Percentiles rank a stretch among this genome's conserved stretches.
These are phyloP conservation scores for Tympanoctomys barrerae DNA, from an alignment of 2,797 vertebrate species.

Conservation along the genomic window DNA sequence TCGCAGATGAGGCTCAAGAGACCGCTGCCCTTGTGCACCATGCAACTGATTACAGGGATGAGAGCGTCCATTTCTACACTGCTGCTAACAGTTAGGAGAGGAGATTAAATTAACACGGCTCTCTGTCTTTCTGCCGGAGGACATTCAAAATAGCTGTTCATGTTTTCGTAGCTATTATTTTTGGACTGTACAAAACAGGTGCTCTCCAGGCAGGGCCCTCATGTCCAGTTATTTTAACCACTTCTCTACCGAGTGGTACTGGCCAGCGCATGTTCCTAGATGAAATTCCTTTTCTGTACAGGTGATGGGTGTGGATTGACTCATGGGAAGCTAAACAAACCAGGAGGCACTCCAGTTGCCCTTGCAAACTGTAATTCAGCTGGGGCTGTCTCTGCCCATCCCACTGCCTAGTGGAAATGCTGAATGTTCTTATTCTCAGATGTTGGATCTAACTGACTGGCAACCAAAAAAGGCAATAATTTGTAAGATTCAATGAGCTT, in stretches of 20 bases:
- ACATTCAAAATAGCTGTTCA: slow-evolving; percentile 80
- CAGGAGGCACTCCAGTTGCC: background rate
- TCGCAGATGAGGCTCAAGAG: slow-evolving; percentile 96
- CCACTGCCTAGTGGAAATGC: background rate
- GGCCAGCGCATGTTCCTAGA: slow-evolving; percentile 5
- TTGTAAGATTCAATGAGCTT: background rate
- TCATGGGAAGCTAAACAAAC: slow-evolving; percentile 35
- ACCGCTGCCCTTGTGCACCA: slow-evolving; percentile 94
- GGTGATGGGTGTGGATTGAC: slow-evolving; percentile 62
- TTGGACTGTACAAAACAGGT: slow-evolving; percentile 42
- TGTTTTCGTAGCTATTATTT: slow-evolving; percentile 80
- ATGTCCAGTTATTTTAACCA: slow-evolving; percentile 64
- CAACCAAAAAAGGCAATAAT: background rate
- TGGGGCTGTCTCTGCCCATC: background rate
- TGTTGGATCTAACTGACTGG: background rate
- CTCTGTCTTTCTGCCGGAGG: slow-evolving; percentile 85
- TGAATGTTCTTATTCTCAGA: background rate
- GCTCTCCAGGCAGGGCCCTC: slow-evolving; percentile 31
- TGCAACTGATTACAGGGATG: slow-evolving; percentile 97
- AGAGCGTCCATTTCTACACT: slow-evolving; percentile 92
- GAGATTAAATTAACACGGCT: slow-evolving; percentile 93
- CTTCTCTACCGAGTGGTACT: slow-evolving; percentile 46
- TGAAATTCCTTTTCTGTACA: slow-evolving; percentile 52
- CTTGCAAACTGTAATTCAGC: background rate
- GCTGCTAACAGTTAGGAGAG: slow-evolving; percentile 90